Percentiles rank a stretch among this genome's conserved stretches.
Conservation (phyloP, 2,113 vertebrate species). For the Erythrocercus mccallii region DNA sequence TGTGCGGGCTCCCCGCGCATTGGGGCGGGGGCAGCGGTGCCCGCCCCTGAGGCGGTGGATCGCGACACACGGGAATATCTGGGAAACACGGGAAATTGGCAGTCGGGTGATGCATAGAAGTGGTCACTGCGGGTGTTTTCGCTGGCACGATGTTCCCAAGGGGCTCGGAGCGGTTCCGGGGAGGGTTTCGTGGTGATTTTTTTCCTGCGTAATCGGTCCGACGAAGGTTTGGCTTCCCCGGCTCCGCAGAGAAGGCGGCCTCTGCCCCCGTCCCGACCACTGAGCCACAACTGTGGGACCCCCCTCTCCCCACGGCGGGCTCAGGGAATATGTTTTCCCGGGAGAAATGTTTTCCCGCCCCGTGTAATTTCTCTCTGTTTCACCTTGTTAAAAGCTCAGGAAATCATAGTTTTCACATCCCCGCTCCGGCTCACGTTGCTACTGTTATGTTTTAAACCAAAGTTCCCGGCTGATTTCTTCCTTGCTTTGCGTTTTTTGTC, state of each 20-base stretch:
- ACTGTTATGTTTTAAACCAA: neutral
- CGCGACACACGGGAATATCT: rapidly evolving
- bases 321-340: rapidly evolving
- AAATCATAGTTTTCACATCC: neutral
- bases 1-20: rapidly evolving
- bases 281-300: neutral
- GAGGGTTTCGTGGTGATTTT: rapidly evolving
- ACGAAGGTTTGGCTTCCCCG: neutral
- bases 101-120: neutral
- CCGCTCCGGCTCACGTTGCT: neutral
- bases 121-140: rapidly evolving
- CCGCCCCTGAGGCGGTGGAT: rapidly evolving
- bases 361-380: neutral
- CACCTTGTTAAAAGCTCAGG: neutral
- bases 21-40: rapidly evolving
- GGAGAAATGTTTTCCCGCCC: rapidly evolving
- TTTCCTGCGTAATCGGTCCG: neutral
- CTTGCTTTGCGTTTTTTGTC: neutral
- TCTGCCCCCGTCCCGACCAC: neutral
- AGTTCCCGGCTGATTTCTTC: neutral
- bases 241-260: neutral
- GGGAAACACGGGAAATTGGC: too few relatives aligned
- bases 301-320: neutral
- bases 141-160: rapidly evolving
- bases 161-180: neutral